Percentiles rank a stretch among this genome's conserved stretches.
phyloP scores from a whole-genome alignment of 1,140 invertebrate species.

The Drosophila sp. region DNA sequence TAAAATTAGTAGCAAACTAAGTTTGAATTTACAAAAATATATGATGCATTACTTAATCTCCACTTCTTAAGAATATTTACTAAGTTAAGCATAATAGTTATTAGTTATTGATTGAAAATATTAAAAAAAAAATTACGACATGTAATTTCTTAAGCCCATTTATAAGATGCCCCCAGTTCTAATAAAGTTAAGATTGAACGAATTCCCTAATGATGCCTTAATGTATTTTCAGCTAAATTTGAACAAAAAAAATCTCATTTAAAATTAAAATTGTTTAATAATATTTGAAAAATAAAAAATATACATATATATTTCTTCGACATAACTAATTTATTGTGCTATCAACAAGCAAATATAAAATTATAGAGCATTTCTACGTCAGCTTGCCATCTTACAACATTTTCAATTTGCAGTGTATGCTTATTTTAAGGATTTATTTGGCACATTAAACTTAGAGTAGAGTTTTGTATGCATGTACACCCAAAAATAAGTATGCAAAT shows the following conservation, averaged over 20 bases:
- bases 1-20: no score
- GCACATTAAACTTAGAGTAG: slow-evolving; percentile 41
- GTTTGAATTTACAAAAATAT: no score
- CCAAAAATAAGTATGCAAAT: slow-evolving; percentile 7
- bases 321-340: not conserved
- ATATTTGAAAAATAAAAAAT: not conserved
- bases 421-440: slow-evolving; percentile 53
- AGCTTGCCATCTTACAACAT: not conserved
- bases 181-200: no score
- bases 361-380: slow-evolving; percentile 3
- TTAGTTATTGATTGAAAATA: no score
- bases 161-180: no score
- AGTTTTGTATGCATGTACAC: not conserved
- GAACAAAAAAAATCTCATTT: not conserved
- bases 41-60: no score
- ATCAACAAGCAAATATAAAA: not conserved
- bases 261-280: not conserved
- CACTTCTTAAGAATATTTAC: no score
- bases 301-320: not conserved
- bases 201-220: no score
- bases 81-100: no score
- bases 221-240: no score
- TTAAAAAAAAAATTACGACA: no score
- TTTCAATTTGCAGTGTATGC: slow-evolving; percentile 1
- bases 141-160: no score